Percentiles rank a stretch among this genome's conserved stretches.
Conservation (phyloP, 2,113 vertebrate species). For the Reinhardtius hippoglossoides region DNA sequence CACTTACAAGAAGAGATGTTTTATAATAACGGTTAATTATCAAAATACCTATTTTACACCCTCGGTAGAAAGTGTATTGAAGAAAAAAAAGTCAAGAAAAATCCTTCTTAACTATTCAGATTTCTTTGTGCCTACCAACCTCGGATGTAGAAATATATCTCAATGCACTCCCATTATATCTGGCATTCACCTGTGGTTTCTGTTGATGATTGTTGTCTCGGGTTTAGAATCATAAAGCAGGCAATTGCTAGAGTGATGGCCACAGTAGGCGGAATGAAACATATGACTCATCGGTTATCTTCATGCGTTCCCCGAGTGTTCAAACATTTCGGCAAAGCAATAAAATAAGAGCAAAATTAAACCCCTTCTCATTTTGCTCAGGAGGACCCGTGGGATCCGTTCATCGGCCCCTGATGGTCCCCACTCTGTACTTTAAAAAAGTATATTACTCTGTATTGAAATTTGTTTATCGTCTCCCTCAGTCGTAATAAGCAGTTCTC, state of each 20-base stretch:
- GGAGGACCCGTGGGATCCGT: slow-evolving; percentile 1
- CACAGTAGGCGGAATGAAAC: slow-evolving; percentile 21
- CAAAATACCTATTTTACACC: too few species aligned
- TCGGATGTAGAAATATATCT: background rate
- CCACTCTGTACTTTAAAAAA: slow-evolving; percentile 22
- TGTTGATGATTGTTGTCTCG: slow-evolving; percentile 31
- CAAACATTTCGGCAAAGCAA: slow-evolving; percentile 7
- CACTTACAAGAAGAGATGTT: background rate
- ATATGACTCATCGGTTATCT: slow-evolving; percentile 25
- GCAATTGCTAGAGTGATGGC: background rate
- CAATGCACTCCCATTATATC: slow-evolving; percentile 12
- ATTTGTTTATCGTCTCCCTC: slow-evolving; percentile 19
- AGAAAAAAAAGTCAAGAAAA: background rate
- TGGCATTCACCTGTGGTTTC: slow-evolving; percentile 8
- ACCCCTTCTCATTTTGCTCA: slow-evolving; percentile 10
- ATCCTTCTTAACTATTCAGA: background rate
- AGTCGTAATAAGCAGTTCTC: slow-evolving; percentile 12
- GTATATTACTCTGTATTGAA: slow-evolving; percentile 9
- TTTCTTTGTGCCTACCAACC: background rate
- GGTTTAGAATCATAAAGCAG: slow-evolving; percentile 8
- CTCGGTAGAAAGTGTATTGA: too few species aligned
- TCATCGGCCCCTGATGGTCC: slow-evolving; percentile 14
- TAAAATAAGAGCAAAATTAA: slow-evolving; percentile 43
- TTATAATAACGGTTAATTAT: background rate
- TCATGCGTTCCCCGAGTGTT: slow-evolving; percentile 10